These are phyloP conservation scores for Euwallacea fornicatus DNA, from an alignment of 1,140 invertebrate species.

Conservation along the genomic window DNA sequence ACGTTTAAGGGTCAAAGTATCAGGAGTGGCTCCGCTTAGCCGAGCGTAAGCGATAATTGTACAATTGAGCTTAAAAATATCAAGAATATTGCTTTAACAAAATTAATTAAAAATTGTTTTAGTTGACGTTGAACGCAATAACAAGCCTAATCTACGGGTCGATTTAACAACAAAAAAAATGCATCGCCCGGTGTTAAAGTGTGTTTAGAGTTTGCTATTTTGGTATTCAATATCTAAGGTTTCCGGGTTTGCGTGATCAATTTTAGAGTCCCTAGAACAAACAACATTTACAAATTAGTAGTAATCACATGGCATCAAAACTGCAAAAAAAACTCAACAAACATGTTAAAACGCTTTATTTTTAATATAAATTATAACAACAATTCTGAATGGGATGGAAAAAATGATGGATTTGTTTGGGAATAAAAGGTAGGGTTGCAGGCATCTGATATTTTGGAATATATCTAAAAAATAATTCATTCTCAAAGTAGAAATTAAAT, in stretches of 20 bases:
- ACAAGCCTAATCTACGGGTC: no score
- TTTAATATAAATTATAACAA: neutral
- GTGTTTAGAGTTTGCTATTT: conserved; percentile 37
- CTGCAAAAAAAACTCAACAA: conserved; percentile 4
- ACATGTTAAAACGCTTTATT: conserved; percentile 2
- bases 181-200: no score
- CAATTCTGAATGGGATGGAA: neutral
- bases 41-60: no score
- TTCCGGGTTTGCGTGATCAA: conserved; percentile 30
- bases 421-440: conserved; percentile 18
- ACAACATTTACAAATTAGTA: conserved; percentile 25
- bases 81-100: no score
- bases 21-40: no score
- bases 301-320: neutral
- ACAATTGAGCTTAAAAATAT: no score
- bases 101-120: no score
- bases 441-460: conserved; percentile 48
- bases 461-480: conserved; percentile 45
- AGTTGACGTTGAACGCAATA: no score
- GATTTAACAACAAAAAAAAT: neutral
- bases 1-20: no score
- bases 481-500: neutral
- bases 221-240: conserved; percentile 25
- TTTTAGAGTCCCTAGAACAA: conserved; percentile 47
- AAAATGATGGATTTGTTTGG: conserved; percentile 2